Conservation (phyloP, 2,113 vertebrate species). For the Orientallactaga bullata region DNA sequence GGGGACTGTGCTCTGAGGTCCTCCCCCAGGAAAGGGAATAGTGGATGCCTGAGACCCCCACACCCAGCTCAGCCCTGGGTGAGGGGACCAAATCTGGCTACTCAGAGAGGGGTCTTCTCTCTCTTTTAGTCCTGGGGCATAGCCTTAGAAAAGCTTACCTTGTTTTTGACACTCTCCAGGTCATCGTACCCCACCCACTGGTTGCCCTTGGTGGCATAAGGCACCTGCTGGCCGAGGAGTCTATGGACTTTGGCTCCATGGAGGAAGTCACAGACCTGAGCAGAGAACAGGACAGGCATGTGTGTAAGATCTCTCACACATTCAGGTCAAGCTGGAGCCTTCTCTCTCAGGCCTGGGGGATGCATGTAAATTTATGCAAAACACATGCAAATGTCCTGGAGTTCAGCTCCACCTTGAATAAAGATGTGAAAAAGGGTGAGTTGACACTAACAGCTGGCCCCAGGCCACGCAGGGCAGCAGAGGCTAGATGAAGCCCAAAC, state of each 20-base stretch:
- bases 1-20: neutral
- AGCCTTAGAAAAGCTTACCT: constrained; percentile 84
- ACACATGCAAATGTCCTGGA: neutral
- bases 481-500: neutral
- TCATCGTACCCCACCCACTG: constrained; percentile 92
- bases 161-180: constrained; percentile 85
- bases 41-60: neutral
- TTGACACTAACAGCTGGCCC: neutral
- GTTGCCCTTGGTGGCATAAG: constrained; percentile 88
- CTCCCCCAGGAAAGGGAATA: neutral
- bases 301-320: neutral
- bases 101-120: neutral
- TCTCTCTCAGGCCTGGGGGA: neutral
- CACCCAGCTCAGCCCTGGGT: too few species aligned
- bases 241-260: constrained; percentile 74
- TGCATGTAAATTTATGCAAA: neutral
- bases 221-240: constrained; percentile 89
- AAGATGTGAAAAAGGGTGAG: neutral
- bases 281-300: neutral
- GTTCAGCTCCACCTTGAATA: neutral
- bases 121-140: neutral
- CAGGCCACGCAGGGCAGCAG: neutral
- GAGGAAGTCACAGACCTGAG: constrained; percentile 88
- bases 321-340: neutral
- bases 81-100: neutral